Evolutionary conservation across 2,113 vertebrate species (phyloP).

Genomic region (Trematocara marginatum): DNA sequence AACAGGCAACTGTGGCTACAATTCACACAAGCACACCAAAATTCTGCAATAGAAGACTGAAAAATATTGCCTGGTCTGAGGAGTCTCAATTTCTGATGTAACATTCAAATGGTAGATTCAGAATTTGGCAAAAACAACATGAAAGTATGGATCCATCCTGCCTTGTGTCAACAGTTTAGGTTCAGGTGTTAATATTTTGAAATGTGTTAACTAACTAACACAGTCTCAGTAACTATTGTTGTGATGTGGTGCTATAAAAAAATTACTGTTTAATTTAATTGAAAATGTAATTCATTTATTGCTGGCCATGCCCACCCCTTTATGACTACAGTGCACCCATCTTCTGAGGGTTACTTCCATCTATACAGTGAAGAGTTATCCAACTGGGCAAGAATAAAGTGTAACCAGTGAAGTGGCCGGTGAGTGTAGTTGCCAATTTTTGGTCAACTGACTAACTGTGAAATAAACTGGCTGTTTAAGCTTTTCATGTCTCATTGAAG

Average conservation of each 20-base stretch:
- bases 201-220: background rate
- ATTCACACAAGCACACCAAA: background rate
- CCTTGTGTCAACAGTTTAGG: background rate
- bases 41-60: background rate
- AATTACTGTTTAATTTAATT: fast-evolving
- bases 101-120: background rate
- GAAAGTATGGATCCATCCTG: fast-evolving
- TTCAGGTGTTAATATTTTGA: background rate
- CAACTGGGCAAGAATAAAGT: background rate
- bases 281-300: background rate
- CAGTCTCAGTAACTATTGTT: background rate
- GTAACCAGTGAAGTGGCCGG: background rate
- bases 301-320: background rate
- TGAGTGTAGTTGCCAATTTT: background rate
- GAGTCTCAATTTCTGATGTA: background rate
- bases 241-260: background rate
- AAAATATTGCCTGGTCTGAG: background rate
- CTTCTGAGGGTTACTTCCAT: background rate
- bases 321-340: background rate
- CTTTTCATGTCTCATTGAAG: background rate
- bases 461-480: background rate
- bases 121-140: background rate
- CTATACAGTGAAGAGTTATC: background rate
- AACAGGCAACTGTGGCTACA: background rate
- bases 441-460: background rate